A percentile compares a stretch with the other conserved stretches of the same genome.
Conservation (phyloP, 2,113 vertebrate genomes). For the Pleuronectes platessa region DNA sequence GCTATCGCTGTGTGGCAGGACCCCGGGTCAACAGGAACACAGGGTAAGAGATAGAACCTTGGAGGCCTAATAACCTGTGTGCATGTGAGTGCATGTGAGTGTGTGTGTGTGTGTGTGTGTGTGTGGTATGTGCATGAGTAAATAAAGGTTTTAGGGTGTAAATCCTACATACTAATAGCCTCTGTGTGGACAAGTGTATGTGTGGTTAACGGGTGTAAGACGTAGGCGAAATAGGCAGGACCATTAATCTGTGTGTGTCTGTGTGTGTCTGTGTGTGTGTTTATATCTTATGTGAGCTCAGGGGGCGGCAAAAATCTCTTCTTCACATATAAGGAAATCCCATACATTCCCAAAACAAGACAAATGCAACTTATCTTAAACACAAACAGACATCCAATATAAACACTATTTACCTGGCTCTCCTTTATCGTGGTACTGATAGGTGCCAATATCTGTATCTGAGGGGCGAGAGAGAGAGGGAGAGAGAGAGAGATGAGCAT, state of each 20-base stretch:
- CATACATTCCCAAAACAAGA: conserved; percentile 67
- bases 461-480: conserved; percentile 63
- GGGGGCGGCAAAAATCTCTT: conserved; percentile 50
- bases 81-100: conserved; percentile 44
- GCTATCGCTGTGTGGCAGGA: conserved; percentile 74
- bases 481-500: conserved; percentile 65
- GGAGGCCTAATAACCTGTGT: conserved; percentile 62
- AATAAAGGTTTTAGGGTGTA: conserved; percentile 69
- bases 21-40: conserved; percentile 74
- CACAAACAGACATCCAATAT: conserved; percentile 74
- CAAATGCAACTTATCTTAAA: conserved; percentile 75
- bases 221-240: conserved; percentile 19
- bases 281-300: conserved; percentile 25
- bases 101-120: conserved; percentile 36
- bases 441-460: conserved; percentile 94
- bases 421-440: conserved; percentile 92
- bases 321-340: conserved; percentile 63
- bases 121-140: conserved; percentile 52
- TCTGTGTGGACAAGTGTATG: conserved; percentile 58
- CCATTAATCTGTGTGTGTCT: conserved; percentile 40
- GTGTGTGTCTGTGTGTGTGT: conserved; percentile 13
- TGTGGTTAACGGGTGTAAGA: conserved; percentile 49
- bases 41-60: conserved; percentile 61
- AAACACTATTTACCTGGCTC: conserved; percentile 89
- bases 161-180: conserved; percentile 70